A percentile compares a stretch with the other conserved stretches of the same genome.
Conservation (phyloP, 2,113 vertebrate species). For the Sylvia atricapilla region DNA sequence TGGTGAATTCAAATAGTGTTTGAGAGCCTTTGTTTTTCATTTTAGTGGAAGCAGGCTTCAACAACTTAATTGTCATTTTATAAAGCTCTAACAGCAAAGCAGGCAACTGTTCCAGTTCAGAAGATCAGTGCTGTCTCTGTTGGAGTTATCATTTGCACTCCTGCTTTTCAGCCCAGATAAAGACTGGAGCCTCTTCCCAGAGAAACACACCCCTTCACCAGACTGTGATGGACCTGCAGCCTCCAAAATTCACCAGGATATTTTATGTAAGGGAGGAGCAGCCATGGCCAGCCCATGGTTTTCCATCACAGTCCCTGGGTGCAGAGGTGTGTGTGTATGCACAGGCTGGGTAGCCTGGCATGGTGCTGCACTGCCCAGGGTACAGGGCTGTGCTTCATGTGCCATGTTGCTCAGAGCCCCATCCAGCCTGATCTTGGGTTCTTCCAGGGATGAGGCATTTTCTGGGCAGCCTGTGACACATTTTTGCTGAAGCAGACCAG, state of each 20-base stretch:
- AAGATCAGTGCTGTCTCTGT: not conserved
- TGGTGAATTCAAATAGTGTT: not conserved
- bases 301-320: not conserved
- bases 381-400: rapidly evolving
- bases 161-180: not conserved
- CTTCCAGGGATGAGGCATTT: not conserved
- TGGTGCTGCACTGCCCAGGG: not conserved
- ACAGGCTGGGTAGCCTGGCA: not conserved
- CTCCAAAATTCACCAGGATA: not conserved
- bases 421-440: not conserved
- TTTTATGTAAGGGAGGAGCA: not conserved
- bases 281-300: not conserved
- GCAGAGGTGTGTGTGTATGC: not conserved
- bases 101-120: not conserved
- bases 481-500: not conserved
- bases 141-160: not conserved
- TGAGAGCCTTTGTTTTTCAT: not conserved
- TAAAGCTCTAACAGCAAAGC: not conserved
- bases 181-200: not conserved
- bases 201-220: not conserved
- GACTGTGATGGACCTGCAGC: rapidly evolving
- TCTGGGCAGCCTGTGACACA: not conserved
- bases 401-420: not conserved
- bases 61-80: not conserved
- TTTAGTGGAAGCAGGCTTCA: not conserved